Percentiles rank a stretch among this genome's conserved stretches.
These are phyloP conservation scores for Cottus gobio DNA, from an alignment of 2,113 vertebrate genomes.

Conservation along the genomic window DNA sequence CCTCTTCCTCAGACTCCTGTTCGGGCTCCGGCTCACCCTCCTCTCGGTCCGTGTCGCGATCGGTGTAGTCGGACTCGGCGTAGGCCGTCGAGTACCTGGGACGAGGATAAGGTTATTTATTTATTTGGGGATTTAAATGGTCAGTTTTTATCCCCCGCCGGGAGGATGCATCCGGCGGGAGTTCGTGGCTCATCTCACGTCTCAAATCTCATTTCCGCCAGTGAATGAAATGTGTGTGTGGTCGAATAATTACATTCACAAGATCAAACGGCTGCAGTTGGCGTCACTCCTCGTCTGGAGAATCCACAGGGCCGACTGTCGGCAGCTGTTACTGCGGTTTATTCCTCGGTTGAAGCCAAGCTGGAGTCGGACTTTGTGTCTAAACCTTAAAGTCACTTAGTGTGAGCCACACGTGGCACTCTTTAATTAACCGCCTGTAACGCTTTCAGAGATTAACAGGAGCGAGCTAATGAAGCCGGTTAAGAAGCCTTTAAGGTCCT, in stretches of 20 bases:
- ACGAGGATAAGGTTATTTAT: neutral
- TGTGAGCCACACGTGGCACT: neutral
- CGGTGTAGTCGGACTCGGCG: conserved; percentile 91
- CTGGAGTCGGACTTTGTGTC: neutral
- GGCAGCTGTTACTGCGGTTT: neutral
- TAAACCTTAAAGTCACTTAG: neutral
- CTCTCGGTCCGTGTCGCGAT: conserved; percentile 88
- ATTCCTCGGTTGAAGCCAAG: too few relatives aligned
- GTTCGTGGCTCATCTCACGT: too few relatives aligned
- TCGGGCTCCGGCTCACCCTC: conserved; percentile 71
- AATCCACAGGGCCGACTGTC: neutral
- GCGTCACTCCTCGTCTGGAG: neutral
- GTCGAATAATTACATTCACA: neutral
- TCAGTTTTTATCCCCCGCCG: too few relatives aligned
- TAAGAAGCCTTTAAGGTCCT: neutral
- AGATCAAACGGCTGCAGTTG: neutral
- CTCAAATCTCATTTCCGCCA: too few relatives aligned
- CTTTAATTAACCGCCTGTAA: neutral
- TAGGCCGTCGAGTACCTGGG: conserved; percentile 92
- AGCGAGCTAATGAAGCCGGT: neutral
- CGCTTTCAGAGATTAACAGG: neutral
- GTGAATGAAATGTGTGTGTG: neutral
- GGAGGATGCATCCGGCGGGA: too few relatives aligned
- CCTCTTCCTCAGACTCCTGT: conserved; percentile 72
- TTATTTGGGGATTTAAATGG: neutral